Evolutionary conservation across 2,113 vertebrate species (phyloP), one percentile per base, ranked within the genome.

Genomic region (Grallaria varia): DNA sequence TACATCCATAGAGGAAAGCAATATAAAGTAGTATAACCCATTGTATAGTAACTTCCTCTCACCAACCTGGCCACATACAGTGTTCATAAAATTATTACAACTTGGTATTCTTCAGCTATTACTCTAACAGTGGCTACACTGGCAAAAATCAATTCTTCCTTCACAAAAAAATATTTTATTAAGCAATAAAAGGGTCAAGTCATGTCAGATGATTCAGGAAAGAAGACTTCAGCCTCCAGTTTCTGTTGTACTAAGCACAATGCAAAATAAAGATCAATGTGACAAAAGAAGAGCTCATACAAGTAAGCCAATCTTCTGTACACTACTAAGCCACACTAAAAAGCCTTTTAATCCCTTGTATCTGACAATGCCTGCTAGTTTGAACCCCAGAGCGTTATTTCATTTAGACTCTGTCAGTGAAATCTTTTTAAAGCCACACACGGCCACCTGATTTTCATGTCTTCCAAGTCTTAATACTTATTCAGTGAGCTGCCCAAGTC

Each of bases 221-320:
- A 91, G 78, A 79, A 64, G 63, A 68, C 76, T 95, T 80, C 40
- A 84, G 64, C 72, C 83, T 92, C 66, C 77, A 31, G 56, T 84
- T 91, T 87, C 92, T 90, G 79, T 96, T 96, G 90, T 89, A 93
- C 66, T 81, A 93, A 93, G 92, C 92, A 96, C 92, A 96, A 96
- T 88, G 92, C 56, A 95, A 96, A 96, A 94, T 88, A 93, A 92
- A 92, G 93, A 95, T 96, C 92, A 93, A 78, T 84, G 76, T 89
- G 88, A 96, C 15, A 17, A 90, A 94, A 92, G 96, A 92, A 86
- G 76, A 76, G 77, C 95, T 93, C 95, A 89, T 83, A 87, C 52
- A 78, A 84, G 76, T 87, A 95, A 97, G 95, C 90, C 96, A 93
- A 92, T 95, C 93, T 96, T 93, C 93, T 86, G 88, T 81, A 84